These are phyloP conservation scores for Campoletis raptor DNA, from an alignment of 2,888 invertebrate species.

Conservation along the genomic window DNA sequence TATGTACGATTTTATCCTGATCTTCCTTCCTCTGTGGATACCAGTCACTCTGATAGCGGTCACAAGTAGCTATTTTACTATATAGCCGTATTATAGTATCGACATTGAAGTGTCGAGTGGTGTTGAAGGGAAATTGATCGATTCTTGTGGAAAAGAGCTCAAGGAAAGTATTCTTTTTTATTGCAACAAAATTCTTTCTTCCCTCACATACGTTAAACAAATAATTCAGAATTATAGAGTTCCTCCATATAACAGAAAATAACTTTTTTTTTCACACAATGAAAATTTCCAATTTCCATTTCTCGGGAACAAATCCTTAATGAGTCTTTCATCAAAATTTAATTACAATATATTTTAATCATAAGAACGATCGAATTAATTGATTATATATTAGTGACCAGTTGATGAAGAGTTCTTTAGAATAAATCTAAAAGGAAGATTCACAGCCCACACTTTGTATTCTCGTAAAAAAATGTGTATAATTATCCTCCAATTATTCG, in stretches of 20 bases:
- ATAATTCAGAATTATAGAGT: slow-evolving; percentile 37
- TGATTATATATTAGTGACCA: neutral
- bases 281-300: neutral
- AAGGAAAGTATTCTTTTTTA: slow-evolving; percentile 22
- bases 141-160: slow-evolving; percentile 26
- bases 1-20: slow-evolving; percentile 12
- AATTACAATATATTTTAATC: neutral
- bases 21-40: slow-evolving; percentile 28
- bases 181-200: neutral
- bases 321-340: neutral
- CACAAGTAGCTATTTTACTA: slow-evolving; percentile 26
- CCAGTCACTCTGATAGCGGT: slow-evolving; percentile 51
- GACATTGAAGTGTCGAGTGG: slow-evolving; percentile 39
- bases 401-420: no score
- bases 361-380: neutral
- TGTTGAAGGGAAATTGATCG: slow-evolving; percentile 45
- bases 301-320: neutral
- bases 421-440: no score
- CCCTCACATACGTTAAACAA: neutral
- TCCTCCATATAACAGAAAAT: neutral
- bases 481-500: no score
- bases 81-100: slow-evolving; percentile 30
- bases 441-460: no score
- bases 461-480: no score
- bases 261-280: neutral